Evolutionary conservation across 2,888 invertebrate genomes (phyloP).

Genomic region (Endotricha flammealis): DNA sequence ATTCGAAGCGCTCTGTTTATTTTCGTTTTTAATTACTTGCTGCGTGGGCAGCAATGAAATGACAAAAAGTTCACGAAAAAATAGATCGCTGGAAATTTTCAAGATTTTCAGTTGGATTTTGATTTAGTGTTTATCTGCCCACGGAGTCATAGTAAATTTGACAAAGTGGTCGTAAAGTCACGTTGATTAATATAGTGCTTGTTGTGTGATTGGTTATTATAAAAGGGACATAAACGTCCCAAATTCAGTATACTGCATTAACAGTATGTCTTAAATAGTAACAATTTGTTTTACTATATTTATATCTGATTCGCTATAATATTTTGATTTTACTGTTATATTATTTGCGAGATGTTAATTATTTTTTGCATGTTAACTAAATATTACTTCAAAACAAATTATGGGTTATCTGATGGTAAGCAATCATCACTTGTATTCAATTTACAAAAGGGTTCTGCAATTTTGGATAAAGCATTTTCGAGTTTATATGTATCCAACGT

Average conservation of each 20-base stretch:
- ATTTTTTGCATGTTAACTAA: too few relatives aligned
- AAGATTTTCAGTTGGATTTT: slow-evolving; percentile 39
- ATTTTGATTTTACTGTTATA: too few relatives aligned
- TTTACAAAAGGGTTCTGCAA: too few relatives aligned
- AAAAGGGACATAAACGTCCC: slow-evolving; percentile 4
- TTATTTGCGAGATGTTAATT: too few relatives aligned
- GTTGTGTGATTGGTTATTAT: slow-evolving; percentile 32
- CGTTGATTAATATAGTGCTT: slow-evolving; percentile 36
- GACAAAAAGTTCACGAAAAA: slow-evolving; percentile 60
- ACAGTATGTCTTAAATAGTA: background rate
- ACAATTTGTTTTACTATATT: slow-evolving; percentile 3
- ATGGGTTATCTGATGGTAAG: too few relatives aligned
- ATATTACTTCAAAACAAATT: too few relatives aligned
- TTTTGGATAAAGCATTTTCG: too few relatives aligned
- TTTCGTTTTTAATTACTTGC: slow-evolving; percentile 78
- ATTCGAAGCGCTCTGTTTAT: slow-evolving; percentile 76
- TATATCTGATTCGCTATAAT: too few relatives aligned
- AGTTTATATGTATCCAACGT: too few relatives aligned
- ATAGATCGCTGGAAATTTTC: slow-evolving; percentile 31
- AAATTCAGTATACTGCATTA: background rate
- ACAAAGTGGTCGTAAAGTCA: slow-evolving; percentile 37
- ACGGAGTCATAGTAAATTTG: slow-evolving; percentile 42
- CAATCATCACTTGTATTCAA: too few relatives aligned
- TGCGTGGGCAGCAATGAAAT: slow-evolving; percentile 66
- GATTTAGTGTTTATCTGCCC: slow-evolving; percentile 40